A percentile compares a stretch with the other conserved stretches of the same genome.
These are phyloP conservation scores for Myopa tessellatipennis DNA, from an alignment of 2,888 invertebrate genomes.

Conservation along the genomic window DNA sequence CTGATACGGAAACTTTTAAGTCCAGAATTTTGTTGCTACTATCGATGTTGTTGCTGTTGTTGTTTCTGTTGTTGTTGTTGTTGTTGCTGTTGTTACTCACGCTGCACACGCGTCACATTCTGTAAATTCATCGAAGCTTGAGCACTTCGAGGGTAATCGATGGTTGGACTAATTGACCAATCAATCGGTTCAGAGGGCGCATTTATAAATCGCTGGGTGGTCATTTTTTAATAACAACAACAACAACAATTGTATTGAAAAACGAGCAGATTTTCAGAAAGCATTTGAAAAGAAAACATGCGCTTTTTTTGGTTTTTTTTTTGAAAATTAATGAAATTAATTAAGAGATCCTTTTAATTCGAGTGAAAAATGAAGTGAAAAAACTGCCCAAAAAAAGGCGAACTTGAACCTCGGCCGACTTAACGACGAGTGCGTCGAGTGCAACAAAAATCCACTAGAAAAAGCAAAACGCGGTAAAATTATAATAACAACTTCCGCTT, in stretches of 20 bases:
- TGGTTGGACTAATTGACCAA: conserved; percentile 67
- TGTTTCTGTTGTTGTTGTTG: neutral
- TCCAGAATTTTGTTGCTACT: neutral
- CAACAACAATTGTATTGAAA: conserved; percentile 1
- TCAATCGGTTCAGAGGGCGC: conserved; percentile 66
- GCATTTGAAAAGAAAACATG: neutral
- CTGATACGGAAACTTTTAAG: too few species aligned
- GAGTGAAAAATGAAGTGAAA: neutral
- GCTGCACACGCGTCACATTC: conserved; percentile 58
- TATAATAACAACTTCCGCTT: conserved; percentile 14
- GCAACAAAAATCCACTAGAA: neutral
- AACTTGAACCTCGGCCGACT: neutral
- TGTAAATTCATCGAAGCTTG: conserved; percentile 60
- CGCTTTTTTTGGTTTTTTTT: neutral
- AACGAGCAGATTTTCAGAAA: neutral
- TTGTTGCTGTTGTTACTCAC: conserved; percentile 1
- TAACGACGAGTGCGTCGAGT: neutral
- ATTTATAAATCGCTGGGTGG: conserved; percentile 57
- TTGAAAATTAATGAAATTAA: conserved; percentile 31
- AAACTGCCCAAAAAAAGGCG: too few species aligned
- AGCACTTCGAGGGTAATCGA: conserved; percentile 40
- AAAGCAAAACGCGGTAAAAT: neutral
- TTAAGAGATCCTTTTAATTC: conserved; percentile 10
- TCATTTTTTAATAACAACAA: conserved; percentile 44
- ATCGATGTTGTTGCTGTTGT: neutral